Evolutionary conservation across 2,888 invertebrate species (phyloP).

Genomic region (Synanthedon vespiformis): DNA sequence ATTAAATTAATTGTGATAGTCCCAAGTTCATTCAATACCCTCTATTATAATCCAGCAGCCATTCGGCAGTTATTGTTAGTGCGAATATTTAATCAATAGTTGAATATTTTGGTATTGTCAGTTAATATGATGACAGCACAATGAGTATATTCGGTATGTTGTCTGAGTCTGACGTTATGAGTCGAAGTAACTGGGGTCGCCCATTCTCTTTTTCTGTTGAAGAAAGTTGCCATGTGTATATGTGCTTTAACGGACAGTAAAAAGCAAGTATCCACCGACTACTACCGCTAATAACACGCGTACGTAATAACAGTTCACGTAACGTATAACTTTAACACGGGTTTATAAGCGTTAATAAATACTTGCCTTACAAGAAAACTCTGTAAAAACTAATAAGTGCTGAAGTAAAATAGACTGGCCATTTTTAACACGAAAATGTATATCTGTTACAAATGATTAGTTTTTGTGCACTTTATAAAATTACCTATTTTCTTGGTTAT

Average conservation of each 20-base stretch:
- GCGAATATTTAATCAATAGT: constrained; percentile 58
- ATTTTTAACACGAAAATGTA: too few species aligned
- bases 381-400: too few species aligned
- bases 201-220: constrained; percentile 22
- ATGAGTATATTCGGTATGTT: constrained; percentile 49
- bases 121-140: constrained; percentile 62
- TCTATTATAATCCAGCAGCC: constrained; percentile 20
- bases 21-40: neutral
- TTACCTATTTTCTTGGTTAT: too few species aligned
- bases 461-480: too few species aligned
- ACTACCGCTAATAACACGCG: neutral
- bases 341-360: too few species aligned
- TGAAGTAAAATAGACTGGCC: too few species aligned
- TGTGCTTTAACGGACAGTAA: neutral
- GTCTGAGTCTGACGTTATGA: constrained; percentile 48
- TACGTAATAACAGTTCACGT: neutral
- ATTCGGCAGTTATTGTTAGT: constrained; percentile 51
- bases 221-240: constrained; percentile 25
- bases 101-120: constrained; percentile 65
- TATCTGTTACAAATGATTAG: too few species aligned
- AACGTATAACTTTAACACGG: too few species aligned
- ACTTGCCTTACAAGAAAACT: too few species aligned
- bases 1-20: constrained; percentile 40
- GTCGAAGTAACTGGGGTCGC: constrained; percentile 9
- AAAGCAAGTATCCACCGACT: neutral